Base-by-base conservation (phyloP, 2,888 invertebrate genomes). In the Fragum fragum region DNA sequence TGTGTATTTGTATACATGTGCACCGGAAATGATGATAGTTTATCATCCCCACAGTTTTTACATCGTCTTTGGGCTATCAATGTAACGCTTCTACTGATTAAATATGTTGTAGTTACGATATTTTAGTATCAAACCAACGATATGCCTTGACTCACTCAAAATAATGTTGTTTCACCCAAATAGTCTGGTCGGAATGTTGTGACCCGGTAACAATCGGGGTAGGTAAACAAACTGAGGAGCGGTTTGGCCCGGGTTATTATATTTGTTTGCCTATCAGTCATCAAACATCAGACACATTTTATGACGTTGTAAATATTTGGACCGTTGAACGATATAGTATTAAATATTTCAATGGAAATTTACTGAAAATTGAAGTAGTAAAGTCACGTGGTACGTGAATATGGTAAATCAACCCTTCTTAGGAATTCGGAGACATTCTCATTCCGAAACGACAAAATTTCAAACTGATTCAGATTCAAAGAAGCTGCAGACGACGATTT, bases 121-220 rank as follows among this genome's bases (percentile, higher is more conserved):
- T n/a, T n/a, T n/a, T n/a, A n/a, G n/a, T n/a, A n/a, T n/a, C n/a
- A n/a, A n/a, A n/a, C n/a, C n/a, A n/a, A 39, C 6, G n/a, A n/a
- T n/a, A n/a, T n/a, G 18, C 47, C 14, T 39, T 66, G 66, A 66
- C 42, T 66, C 66, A 66, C 21, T 11, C 21, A 23, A 14, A 66
- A 23, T n/a, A 66, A 66, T 66, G n/a, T 32, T 9, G 18, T 39
- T 32, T n/a, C 29, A 26, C 66, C 66, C 66, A 66, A 66, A 66
- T 66, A 66, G 7, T 66, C 66, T n/a, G 0, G 42, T 26, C n/a
- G 66, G 39, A 66, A 66, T 42, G 66, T 42, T 39, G 66, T 66
- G 66, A 66, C 66, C 66, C 66, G 42, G 66, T 66, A 23, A 66
- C 66, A 42, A 66, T 66, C 66, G 23, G 61, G 61, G 16, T 14